These are phyloP conservation scores for Dallia pectoralis DNA, from an alignment of 2,797 vertebrate species.

Conservation along the genomic window DNA sequence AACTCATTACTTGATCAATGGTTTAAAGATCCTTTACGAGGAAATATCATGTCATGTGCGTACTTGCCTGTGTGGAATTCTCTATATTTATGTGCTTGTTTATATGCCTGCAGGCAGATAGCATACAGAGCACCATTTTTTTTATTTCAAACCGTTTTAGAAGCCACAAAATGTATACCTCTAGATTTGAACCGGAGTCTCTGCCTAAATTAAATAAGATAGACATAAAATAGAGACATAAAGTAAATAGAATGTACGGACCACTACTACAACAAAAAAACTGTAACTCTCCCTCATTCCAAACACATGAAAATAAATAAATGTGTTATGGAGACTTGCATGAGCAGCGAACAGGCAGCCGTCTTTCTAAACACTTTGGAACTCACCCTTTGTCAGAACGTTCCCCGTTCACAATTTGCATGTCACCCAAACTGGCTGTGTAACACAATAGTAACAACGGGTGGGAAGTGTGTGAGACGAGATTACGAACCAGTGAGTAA, in stretches of 20 bases:
- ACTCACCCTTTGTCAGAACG: constrained; percentile 35
- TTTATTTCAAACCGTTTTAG: too few relatives aligned
- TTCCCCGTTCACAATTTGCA: constrained; percentile 30
- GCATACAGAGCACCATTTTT: too few relatives aligned
- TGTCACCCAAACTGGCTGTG: constrained; percentile 37
- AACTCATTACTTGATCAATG: too few relatives aligned
- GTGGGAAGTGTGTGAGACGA: constrained; percentile 34
- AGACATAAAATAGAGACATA: background rate
- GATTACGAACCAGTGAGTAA: constrained; percentile 40
- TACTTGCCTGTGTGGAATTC: background rate
- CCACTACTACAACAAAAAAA: constrained; percentile 7
- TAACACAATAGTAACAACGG: constrained; percentile 55
- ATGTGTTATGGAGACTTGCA: constrained; percentile 32
- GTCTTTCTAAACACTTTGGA: constrained; percentile 50
- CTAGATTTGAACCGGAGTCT: too few relatives aligned
- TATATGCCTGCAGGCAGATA: background rate
- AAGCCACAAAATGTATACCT: too few relatives aligned
- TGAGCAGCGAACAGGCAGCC: constrained; percentile 52
- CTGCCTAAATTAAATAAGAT: too few relatives aligned
- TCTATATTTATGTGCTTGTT: background rate
- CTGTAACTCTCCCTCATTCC: constrained; percentile 28
- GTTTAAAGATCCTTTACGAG: too few relatives aligned
- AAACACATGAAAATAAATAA: too few relatives aligned
- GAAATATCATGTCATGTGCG: constrained; percentile 10
- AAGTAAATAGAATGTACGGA: background rate